phyloP scores from a whole-genome alignment of 1,140 invertebrate genomes.

The Nautilus pompilius region DNA sequence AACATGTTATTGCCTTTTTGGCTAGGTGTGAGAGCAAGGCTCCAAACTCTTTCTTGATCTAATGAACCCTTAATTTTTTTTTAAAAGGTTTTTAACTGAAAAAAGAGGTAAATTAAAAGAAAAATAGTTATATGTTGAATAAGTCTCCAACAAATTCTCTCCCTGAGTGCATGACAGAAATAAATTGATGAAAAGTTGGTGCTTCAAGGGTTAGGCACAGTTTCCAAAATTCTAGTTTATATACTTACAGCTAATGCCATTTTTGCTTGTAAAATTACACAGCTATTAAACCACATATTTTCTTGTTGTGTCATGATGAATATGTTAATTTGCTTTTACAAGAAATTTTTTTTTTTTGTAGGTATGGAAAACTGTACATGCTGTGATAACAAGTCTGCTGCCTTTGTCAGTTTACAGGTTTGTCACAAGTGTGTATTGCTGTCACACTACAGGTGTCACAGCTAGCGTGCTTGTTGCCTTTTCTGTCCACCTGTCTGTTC shows the following conservation, averaged over 20 bases:
- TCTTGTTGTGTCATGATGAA: not conserved
- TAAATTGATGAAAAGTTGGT: too few species aligned
- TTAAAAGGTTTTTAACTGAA: too few species aligned
- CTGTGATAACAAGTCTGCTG: constrained; percentile 31
- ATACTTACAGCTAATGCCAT: not conserved
- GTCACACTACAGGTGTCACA: constrained; percentile 24
- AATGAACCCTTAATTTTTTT: too few species aligned
- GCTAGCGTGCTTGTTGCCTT: constrained; percentile 29
- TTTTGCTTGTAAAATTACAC: not conserved
- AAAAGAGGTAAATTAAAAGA: too few species aligned
- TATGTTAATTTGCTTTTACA: not conserved
- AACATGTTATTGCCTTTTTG: too few species aligned
- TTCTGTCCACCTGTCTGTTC: constrained; percentile 32
- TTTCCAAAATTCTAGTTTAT: not conserved
- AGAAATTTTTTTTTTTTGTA: constrained; percentile 15
- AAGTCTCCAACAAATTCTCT: too few species aligned
- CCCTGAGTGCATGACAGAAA: too few species aligned
- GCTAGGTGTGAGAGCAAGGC: too few species aligned
- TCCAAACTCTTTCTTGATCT: too few species aligned
- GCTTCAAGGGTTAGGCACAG: not conserved
- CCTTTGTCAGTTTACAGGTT: constrained; percentile 31
- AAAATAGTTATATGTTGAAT: too few species aligned
- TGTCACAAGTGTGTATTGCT: constrained; percentile 13
- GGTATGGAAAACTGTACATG: constrained; percentile 34
- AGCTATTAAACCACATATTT: not conserved